phyloP scores from a whole-genome alignment of 2,888 invertebrate species.

The Pristionchus maxplancki region DNA sequence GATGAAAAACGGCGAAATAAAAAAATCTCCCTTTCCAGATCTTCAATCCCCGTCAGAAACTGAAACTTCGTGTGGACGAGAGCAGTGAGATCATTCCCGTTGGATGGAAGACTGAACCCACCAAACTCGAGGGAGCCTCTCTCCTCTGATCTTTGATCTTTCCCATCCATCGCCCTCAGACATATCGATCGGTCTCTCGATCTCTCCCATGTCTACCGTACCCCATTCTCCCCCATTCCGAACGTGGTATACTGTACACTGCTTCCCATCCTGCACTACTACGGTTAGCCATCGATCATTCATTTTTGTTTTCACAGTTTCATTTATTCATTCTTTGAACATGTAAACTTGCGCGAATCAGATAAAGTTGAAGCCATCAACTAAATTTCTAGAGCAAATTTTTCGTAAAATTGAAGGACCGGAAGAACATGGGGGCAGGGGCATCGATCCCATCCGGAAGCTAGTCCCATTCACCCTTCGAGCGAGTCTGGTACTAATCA shows the following conservation, averaged over 20 bases:
- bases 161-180: not conserved
- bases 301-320: not conserved
- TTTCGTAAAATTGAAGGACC: not conserved
- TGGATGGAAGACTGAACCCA: not conserved
- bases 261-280: not conserved
- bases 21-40: conserved; percentile 7
- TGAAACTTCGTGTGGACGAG: conserved; percentile 38
- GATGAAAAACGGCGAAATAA: no score
- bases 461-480: not conserved
- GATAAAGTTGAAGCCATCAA: conserved; percentile 12
- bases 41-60: conserved; percentile 18
- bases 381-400: not conserved
- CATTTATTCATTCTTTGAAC: not conserved
- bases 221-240: not conserved
- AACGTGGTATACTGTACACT: conserved; percentile 25
- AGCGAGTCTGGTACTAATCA: conserved; percentile 18
- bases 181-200: conserved; percentile 5
- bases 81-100: conserved; percentile 3
- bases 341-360: not conserved
- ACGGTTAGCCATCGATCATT: conserved; percentile 15
- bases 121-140: conserved; percentile 7
- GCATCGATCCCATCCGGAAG: not conserved
- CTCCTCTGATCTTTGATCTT: conserved; percentile 35
- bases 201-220: not conserved
- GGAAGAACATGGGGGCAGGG: not conserved